phyloP scores from a whole-genome alignment of 2,888 invertebrate genomes.

The Machimus rusticus region DNA sequence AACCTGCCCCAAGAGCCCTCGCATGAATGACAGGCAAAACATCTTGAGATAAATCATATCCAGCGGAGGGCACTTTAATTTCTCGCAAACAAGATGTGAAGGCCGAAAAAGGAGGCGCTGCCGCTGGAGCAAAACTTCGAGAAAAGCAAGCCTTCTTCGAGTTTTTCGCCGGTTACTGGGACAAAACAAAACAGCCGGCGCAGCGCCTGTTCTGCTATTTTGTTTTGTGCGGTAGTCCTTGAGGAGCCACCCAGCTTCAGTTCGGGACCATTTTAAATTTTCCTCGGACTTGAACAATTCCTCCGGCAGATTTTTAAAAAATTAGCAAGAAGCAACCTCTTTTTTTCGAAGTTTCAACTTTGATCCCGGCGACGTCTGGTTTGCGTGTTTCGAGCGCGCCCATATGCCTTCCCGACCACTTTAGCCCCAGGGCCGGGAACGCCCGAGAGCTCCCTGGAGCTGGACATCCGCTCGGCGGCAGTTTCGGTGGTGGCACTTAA shows the following conservation, averaged over 20 bases:
- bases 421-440: background rate
- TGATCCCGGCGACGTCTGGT: constrained; percentile 5
- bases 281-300: background rate
- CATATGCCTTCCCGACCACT: background rate
- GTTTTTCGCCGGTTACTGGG: background rate
- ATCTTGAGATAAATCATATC: background rate
- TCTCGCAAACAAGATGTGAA: background rate
- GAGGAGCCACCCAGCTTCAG: background rate
- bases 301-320: background rate
- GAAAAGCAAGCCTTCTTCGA: background rate
- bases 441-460: no score
- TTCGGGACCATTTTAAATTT: background rate
- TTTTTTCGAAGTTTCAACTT: background rate
- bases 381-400: background rate
- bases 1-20: background rate
- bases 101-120: background rate
- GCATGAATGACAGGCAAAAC: background rate
- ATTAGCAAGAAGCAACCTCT: constrained; percentile 28
- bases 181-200: background rate
- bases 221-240: background rate
- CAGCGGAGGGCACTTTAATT: background rate
- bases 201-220: background rate
- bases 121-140: background rate
- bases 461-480: background rate
- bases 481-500: constrained; percentile 35